phyloP scores from a whole-genome alignment of 2,797 vertebrate species.

The Odontamblyopus rebecca region DNA sequence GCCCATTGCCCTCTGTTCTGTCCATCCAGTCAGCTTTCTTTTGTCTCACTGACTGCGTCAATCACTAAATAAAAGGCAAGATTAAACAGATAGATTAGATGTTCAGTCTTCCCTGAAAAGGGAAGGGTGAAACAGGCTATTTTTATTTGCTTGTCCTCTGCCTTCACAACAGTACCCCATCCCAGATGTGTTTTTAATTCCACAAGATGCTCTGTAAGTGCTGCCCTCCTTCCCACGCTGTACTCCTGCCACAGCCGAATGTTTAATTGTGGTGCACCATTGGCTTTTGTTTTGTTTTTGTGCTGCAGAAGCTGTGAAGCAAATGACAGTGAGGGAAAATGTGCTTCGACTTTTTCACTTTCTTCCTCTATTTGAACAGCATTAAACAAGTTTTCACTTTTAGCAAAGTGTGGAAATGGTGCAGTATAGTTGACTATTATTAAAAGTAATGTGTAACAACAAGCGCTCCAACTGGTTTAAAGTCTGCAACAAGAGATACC shows the following conservation, averaged over 20 bases:
- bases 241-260: constrained; percentile 14
- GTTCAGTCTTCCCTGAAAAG: constrained; percentile 18
- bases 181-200: constrained; percentile 31
- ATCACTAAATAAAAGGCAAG: constrained; percentile 53
- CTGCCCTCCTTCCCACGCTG: background rate
- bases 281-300: constrained; percentile 24
- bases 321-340: background rate
- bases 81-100: constrained; percentile 47
- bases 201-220: constrained; percentile 16
- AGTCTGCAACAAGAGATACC: too few species aligned
- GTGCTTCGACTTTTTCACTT: background rate
- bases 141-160: constrained; percentile 12
- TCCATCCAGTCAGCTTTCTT: constrained; percentile 34
- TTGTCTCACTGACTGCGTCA: constrained; percentile 53
- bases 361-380: background rate
- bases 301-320: constrained; percentile 11
- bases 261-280: constrained; percentile 24
- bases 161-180: background rate
- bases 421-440: background rate
- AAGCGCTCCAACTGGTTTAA: too few species aligned
- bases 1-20: constrained; percentile 17
- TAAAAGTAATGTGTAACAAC: background rate
- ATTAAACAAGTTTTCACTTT: background rate
- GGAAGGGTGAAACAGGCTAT: constrained; percentile 28
- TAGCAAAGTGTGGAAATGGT: background rate